Evolutionary conservation across 1,140 invertebrate genomes (phyloP).

Genomic region (Bombus sibiricus): DNA sequence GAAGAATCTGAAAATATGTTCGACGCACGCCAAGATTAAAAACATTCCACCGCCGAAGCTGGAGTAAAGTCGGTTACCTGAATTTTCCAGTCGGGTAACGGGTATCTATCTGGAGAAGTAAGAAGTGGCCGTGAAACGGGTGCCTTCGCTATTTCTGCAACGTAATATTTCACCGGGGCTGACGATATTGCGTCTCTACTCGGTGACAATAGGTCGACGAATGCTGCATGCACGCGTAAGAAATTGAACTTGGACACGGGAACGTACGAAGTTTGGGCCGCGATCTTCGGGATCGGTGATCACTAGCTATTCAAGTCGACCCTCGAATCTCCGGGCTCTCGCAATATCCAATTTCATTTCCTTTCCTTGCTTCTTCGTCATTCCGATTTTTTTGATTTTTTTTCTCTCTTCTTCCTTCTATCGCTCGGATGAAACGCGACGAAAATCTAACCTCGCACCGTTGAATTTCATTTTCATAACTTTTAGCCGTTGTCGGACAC

Average conservation of each 20-base stretch:
- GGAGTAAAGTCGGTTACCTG: neutral
- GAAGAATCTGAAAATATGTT: neutral
- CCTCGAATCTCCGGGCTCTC: neutral
- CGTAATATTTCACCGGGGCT: constrained; percentile 6
- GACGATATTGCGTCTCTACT: neutral
- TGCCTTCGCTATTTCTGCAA: neutral
- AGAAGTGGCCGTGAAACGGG: neutral
- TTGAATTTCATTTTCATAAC: constrained; percentile 25
- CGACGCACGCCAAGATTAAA: neutral
- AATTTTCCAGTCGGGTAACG: constrained; percentile 5
- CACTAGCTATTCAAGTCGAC: constrained; percentile 16
- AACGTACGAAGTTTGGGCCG: no score
- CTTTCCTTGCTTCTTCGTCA: no score
- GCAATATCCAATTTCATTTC: constrained; percentile 10
- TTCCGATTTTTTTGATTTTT: neutral
- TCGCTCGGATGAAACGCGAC: neutral
- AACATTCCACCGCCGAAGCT: neutral
- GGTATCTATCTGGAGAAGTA: neutral
- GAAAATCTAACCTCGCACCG: neutral
- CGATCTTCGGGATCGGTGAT: constrained; percentile 13
- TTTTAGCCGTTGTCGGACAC: neutral
- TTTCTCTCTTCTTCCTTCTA: neutral
- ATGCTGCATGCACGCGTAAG: neutral
- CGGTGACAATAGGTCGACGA: constrained; percentile 12
- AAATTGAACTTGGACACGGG: neutral